A percentile compares a stretch with the other conserved stretches of the same genome.
phyloP scores from a whole-genome alignment of 2,113 vertebrate species.

The Montifringilla adamsi region DNA sequence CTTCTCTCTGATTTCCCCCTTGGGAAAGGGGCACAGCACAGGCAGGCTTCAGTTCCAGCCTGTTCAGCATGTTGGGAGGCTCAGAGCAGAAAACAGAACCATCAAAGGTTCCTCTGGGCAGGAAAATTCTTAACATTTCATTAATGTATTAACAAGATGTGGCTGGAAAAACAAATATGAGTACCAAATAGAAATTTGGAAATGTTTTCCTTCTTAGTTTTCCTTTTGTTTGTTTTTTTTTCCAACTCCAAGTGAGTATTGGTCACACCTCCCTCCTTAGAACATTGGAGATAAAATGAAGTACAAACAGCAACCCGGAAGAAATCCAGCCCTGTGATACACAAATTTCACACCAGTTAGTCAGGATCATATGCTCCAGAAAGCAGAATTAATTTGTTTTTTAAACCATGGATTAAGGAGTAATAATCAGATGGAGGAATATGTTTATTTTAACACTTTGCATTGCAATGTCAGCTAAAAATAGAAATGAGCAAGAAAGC shows the following conservation, averaged over 20 bases:
- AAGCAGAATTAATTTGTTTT: neutral
- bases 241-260: neutral
- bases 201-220: neutral
- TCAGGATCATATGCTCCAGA: neutral
- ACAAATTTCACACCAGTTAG: neutral
- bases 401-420: neutral
- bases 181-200: neutral
- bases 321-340: neutral
- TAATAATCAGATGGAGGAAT: neutral
- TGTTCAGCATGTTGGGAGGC: neutral
- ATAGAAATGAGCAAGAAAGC: neutral
- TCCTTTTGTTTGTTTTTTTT: neutral
- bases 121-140: neutral
- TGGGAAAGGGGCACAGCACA: neutral
- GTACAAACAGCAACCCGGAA: neutral
- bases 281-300: neutral
- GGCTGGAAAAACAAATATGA: neutral
- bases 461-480: neutral
- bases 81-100: neutral
- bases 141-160: neutral
- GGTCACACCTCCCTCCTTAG: neutral
- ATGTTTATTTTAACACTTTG: neutral
- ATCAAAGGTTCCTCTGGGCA: neutral
- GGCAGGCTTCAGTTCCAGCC: neutral
- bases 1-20: neutral